Percentiles rank a stretch among this genome's conserved stretches.
Evolutionary conservation across 1,140 invertebrate species (phyloP).

Genomic region (Zeugodacus cucurbitae): DNA sequence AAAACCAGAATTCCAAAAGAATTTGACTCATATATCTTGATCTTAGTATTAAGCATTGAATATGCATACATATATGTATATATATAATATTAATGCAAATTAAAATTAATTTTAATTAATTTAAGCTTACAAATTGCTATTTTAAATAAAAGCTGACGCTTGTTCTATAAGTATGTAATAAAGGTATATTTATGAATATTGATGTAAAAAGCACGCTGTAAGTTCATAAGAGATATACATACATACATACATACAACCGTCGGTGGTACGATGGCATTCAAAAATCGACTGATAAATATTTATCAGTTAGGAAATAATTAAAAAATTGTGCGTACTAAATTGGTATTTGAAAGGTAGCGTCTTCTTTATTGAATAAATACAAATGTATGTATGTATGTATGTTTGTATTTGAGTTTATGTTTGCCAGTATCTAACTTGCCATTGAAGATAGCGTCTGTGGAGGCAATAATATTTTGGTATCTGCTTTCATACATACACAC

Average conservation of each 20-base stretch:
- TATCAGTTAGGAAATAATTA: slow-evolving; percentile 18
- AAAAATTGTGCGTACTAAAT: background rate
- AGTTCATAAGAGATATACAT: too few species aligned
- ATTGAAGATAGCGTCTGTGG: background rate
- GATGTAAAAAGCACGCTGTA: background rate
- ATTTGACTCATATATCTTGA: too few species aligned
- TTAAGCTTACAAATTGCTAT: too few species aligned
- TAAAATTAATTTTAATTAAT: too few species aligned
- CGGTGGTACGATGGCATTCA: background rate
- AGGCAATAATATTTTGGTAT: background rate
- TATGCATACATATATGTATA: too few species aligned
- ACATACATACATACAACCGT: background rate
- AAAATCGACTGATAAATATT: background rate
- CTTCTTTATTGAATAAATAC: background rate
- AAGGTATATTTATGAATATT: background rate
- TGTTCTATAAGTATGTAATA: too few species aligned
- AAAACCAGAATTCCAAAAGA: too few species aligned
- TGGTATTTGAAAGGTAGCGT: background rate
- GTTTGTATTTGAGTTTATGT: background rate
- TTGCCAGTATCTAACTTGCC: background rate
- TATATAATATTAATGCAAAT: too few species aligned
- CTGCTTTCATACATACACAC: too few species aligned
- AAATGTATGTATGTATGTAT: background rate
- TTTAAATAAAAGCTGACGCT: too few species aligned
- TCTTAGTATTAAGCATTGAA: too few species aligned